Evolutionary conservation across 2,888 invertebrate genomes (phyloP).

Genomic region (Lordiphosa andalusiaca): DNA sequence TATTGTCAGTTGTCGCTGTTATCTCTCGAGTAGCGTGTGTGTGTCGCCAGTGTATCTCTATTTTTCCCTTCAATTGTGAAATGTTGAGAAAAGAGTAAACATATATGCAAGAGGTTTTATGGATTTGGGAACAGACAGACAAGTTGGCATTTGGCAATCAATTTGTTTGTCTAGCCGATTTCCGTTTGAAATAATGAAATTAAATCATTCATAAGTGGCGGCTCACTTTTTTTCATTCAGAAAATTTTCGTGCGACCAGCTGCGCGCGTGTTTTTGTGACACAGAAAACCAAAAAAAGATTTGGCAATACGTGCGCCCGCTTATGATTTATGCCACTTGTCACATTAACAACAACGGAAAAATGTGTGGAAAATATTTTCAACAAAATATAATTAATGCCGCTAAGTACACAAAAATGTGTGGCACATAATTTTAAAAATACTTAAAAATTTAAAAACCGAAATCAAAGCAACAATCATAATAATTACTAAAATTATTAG

Average conservation of each 20-base stretch:
- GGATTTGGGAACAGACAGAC: slow-evolving; percentile 15
- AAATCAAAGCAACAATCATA: no score
- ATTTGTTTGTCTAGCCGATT: slow-evolving; percentile 43
- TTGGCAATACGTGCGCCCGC: slow-evolving; percentile 10
- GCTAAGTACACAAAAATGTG: slow-evolving; percentile 19
- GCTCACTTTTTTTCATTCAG: slow-evolving; percentile 27
- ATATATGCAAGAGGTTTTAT: no score
- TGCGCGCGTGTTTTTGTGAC: slow-evolving; percentile 24
- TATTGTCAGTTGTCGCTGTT: slow-evolving; percentile 19
- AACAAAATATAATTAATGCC: background rate
- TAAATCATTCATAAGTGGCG: slow-evolving; percentile 33
- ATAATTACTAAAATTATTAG: no score
- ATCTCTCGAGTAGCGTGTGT: slow-evolving; percentile 19
- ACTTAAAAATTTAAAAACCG: no score
- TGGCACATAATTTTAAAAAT: background rate
- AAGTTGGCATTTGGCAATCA: slow-evolving; percentile 48
- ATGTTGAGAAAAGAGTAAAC: slow-evolving; percentile 10
- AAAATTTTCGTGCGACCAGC: slow-evolving; percentile 17
- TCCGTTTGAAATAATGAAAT: slow-evolving; percentile 34
- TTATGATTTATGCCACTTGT: slow-evolving; percentile 41
- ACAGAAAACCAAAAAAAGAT: slow-evolving; percentile 13
- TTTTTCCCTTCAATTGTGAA: slow-evolving; percentile 28
- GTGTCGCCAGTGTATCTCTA: slow-evolving; percentile 17
- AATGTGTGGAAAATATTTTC: slow-evolving; percentile 25
- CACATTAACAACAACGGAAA: slow-evolving; percentile 36